Base-by-base conservation (phyloP, 2,888 invertebrate species). In the Patella caerulea region DNA sequence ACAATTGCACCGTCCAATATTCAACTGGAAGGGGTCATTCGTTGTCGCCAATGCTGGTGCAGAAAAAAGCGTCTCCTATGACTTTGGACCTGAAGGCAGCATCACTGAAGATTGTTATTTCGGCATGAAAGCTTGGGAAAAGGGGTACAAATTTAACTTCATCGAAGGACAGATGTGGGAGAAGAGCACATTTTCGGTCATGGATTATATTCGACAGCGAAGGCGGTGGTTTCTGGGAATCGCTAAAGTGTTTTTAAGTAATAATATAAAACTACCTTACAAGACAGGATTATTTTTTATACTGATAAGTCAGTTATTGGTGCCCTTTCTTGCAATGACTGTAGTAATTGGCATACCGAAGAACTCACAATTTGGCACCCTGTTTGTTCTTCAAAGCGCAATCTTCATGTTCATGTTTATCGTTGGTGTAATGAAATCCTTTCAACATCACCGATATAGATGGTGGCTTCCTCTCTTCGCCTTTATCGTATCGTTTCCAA, bases 91-190 rank as follows among this genome's bases (percentile, higher is more conserved):
- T 0, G 86, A 88, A 71, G 87, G 85, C 9, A 86, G 86, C 74
- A 85, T 88, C 4, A 86, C 88, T 0, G 87, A 88, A 75, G 88
- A 88, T 75, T 87, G 87, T 72, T 88, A 84, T 81, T 88, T 88
- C 83, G 87, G 83, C 54, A 77, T 88, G 76, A 83, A 84, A 34
- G 89, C 88, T 9, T 86, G 82, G 84, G 84, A 84, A 29, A 82
- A 84, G 74, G 89, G 89, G 3, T 86, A 88, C 80, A 84, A 79
- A 78, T 89, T 89, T 81, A 87, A 87, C 3, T 87, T 87, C 74
- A 85, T 89, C 45, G 87, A 89, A 71, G 89, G 89, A 1, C 88
- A 87, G 77, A 89, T 89, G 88, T 83, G 85, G 83, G 88, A 89
- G 74, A 86, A 87, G 59, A 88, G 88, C 77, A 87, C 89, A 7